Evolutionary conservation across 2,888 invertebrate genomes (phyloP), one percentile per base, ranked within the genome.

Genomic region (Cynaeus angustus): DNA sequence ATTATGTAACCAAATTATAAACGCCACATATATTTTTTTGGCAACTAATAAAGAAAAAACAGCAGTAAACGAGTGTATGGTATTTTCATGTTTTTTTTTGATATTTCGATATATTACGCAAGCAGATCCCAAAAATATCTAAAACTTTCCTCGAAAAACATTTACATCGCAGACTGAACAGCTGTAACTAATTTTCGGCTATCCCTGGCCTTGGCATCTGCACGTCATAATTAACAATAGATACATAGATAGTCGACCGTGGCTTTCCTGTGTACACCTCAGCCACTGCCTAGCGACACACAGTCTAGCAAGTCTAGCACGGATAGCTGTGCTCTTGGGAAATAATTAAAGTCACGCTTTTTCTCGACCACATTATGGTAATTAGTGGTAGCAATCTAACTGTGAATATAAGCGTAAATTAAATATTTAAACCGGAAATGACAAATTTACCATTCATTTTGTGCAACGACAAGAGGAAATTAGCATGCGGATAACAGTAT

Each of bases 161-260:
- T n/a, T n/a, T n/a, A n/a, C n/a, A n/a, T n/a, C n/a, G n/a, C 28
- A 2, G 68, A 72, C 74, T 68, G 73, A 76, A 75, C 75, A 74
- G 73, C 75, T 75, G 77, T 66, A 71, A 68, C 75, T 75, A 75
- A 76, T 76, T 76, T 72, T 68, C 65, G 77, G 74, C 77, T 67
- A 72, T 64, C 74, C 74, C 74, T 75, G 77, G 71, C 77, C 75
- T 79, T 77, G 74, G 66, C 71, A 68, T 74, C 71, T 70, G 61
- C 74, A 71, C 77, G 75, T 77, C 75, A 77, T 53, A 70, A 74
- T 74, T 65, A 76, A 76, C 79, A 78, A 75, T 78, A 73, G 75
- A 71, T 72, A 74, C 78, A 75, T 78, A 73, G 75, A 72, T 72
- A 74, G 65, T 72, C 73, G 78, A 74, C 79, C 79, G 61, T 80